These are phyloP conservation scores for Rhyacophila brunnea DNA, from an alignment of 1,140 invertebrate species.

Conservation along the genomic window DNA sequence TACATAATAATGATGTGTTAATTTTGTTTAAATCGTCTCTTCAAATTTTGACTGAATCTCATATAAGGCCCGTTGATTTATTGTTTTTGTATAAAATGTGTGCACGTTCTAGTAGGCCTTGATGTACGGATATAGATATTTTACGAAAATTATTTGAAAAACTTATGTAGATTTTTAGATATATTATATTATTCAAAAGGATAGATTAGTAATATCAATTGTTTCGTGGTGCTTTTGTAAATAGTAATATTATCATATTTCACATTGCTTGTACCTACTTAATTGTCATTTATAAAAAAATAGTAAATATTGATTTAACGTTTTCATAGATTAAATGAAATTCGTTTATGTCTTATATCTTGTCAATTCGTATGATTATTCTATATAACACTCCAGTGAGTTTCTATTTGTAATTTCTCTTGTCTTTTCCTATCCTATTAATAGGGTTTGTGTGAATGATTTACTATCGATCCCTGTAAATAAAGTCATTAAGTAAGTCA, in stretches of 20 bases:
- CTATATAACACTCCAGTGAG: too few species aligned
- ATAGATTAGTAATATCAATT: conserved; percentile 24
- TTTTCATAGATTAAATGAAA: neutral
- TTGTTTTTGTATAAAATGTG: neutral
- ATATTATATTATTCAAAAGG: neutral
- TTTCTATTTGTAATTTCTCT: too few species aligned
- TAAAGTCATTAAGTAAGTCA: too few species aligned
- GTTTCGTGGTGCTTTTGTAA: conserved; percentile 34
- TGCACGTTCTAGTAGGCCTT: conserved; percentile 19
- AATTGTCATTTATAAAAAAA: neutral
- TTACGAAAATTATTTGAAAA: conserved; percentile 13
- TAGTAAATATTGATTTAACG: neutral
- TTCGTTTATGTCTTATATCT: neutral
- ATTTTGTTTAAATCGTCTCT: neutral
- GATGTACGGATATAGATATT: conserved; percentile 27
- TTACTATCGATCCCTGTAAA: too few species aligned
- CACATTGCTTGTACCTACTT: neutral
- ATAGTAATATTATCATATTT: conserved; percentile 15
- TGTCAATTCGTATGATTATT: too few species aligned
- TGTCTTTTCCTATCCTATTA: too few species aligned
- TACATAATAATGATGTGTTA: neutral
- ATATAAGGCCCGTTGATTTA: neutral
- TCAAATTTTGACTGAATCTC: neutral
- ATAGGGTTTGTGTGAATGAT: too few species aligned
- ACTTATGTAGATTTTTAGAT: conserved; percentile 16